Conservation (phyloP, 2,797 vertebrate species). For the Pogonophryne albipinna region DNA sequence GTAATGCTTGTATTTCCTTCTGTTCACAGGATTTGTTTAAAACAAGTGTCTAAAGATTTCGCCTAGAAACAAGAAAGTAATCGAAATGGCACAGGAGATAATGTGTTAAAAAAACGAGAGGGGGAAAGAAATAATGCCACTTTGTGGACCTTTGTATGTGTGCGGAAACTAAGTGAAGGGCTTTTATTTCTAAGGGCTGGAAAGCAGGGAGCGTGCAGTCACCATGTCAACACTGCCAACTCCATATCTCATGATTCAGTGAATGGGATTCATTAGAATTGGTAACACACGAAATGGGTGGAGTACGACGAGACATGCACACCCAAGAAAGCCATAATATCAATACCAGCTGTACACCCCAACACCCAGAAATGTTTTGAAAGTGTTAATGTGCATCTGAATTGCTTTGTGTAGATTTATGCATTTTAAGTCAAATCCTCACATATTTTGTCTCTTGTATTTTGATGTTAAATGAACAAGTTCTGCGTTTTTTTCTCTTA, state of each 20-base stretch:
- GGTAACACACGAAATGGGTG: slow-evolving; percentile 63
- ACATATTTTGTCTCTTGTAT: slow-evolving; percentile 1
- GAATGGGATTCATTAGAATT: slow-evolving; percentile 85
- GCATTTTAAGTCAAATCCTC: slow-evolving; percentile 17
- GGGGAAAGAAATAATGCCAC: too few species aligned
- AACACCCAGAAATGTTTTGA: slow-evolving; percentile 52
- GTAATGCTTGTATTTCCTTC: neutral
- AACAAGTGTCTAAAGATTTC: neutral
- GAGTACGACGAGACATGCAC: slow-evolving; percentile 72
- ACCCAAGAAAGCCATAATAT: slow-evolving; percentile 73
- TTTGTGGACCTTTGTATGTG: neutral
- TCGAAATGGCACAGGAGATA: slow-evolving; percentile 9
- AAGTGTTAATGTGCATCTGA: slow-evolving; percentile 4
- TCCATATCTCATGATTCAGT: slow-evolving; percentile 80
- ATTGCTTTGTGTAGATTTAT: slow-evolving; percentile 28
- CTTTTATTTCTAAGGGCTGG: slow-evolving; percentile 73
- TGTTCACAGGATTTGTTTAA: neutral
- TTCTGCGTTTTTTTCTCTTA: neutral
- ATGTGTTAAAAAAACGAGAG: neutral
- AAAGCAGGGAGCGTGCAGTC: slow-evolving; percentile 70
- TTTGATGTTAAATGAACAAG: neutral
- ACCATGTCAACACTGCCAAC: slow-evolving; percentile 74
- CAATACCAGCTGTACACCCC: slow-evolving; percentile 82
- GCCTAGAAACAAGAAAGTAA: slow-evolving; percentile 7
- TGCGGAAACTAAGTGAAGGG: slow-evolving; percentile 54